Conservation (phyloP, 2,113 vertebrate species). For the Aramus guarauna region DNA sequence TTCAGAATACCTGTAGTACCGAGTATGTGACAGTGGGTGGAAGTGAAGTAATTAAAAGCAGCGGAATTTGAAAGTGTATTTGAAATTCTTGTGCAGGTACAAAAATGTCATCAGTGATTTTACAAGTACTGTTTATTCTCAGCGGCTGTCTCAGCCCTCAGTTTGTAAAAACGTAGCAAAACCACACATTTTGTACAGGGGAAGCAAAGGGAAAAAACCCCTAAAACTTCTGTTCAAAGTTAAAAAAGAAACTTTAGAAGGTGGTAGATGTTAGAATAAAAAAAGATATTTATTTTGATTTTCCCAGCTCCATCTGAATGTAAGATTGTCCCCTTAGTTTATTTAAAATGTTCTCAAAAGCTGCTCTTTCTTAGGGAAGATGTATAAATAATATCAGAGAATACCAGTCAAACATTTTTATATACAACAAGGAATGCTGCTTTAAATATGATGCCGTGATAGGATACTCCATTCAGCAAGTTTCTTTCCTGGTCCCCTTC, state of each 20-base stretch:
- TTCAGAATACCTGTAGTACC: background rate
- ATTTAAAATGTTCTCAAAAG: background rate
- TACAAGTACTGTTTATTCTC: background rate
- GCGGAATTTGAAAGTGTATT: slow-evolving; percentile 10
- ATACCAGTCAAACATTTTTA: background rate
- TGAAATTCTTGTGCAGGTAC: slow-evolving; percentile 22
- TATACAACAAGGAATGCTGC: background rate
- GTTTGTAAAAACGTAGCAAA: background rate
- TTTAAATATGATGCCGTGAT: background rate
- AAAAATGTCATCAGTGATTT: background rate
- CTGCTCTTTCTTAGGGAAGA: background rate
- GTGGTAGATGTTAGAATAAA: background rate
- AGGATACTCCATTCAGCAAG: background rate
- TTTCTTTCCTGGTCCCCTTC: background rate
- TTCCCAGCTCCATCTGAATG: background rate
- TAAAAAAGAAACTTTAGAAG: background rate
- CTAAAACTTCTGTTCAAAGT: background rate
- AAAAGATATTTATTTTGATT: background rate
- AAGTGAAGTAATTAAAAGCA: slow-evolving; percentile 38
- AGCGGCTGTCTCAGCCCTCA: background rate
- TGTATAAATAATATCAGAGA: background rate
- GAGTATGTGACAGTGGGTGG: background rate
- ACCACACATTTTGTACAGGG: background rate
- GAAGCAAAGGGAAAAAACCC: background rate
- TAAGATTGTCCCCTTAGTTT: background rate